Evolutionary conservation across 2,797 vertebrate genomes (phyloP).

Genomic region (Crypturellus tataupa): DNA sequence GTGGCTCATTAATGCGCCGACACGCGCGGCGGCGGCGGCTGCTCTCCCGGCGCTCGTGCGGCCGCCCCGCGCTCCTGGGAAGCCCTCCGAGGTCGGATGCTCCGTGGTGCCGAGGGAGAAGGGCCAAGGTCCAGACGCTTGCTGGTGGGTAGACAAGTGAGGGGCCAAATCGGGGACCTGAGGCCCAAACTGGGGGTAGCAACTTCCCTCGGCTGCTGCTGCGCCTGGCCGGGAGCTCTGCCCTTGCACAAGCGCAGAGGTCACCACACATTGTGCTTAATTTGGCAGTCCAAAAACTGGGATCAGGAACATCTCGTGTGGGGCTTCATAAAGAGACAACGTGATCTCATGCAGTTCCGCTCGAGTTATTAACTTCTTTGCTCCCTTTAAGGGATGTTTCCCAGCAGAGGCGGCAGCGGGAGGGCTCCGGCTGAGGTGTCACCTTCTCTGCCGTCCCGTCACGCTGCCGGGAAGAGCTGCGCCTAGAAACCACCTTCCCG

Average conservation of each 20-base stretch:
- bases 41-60: constrained; percentile 46
- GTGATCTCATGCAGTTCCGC: neutral
- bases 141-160: neutral
- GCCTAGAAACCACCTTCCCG: rapidly evolving
- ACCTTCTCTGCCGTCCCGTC: neutral
- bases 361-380: neutral
- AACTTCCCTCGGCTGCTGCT: neutral
- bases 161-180: neutral
- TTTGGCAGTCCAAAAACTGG: neutral
- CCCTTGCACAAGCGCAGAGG: neutral
- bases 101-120: rapidly evolving
- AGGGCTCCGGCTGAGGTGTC: no score
- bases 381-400: neutral
- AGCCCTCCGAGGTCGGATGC: neutral
- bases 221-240: neutral
- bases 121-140: neutral
- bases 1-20: constrained; percentile 90
- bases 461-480: rapidly evolving
- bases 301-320: neutral
- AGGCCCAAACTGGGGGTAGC: constrained; percentile 26
- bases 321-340: neutral
- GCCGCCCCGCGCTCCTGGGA: neutral
- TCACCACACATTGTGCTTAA: neutral
- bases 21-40: constrained; percentile 80
- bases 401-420: neutral